Conservation (phyloP, 2,797 vertebrate genomes). For the Setipinna tenuifilis region DNA sequence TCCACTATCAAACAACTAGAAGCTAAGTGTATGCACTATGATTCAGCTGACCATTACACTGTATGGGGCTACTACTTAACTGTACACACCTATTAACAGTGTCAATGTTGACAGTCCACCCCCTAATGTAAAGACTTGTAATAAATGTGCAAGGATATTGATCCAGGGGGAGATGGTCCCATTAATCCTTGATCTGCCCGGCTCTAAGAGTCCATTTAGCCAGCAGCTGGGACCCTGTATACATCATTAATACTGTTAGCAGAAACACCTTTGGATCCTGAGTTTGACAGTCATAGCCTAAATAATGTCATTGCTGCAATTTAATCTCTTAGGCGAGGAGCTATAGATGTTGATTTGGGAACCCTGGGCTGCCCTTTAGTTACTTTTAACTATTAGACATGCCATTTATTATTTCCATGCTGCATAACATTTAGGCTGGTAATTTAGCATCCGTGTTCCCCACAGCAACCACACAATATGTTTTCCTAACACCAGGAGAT, state of each 20-base stretch:
- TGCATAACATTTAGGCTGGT: background rate
- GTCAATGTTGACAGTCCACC: background rate
- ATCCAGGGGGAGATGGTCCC: conserved; percentile 31
- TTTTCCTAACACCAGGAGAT: conserved; percentile 8
- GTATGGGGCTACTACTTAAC: background rate
- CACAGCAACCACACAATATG: background rate
- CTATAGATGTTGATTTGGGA: background rate
- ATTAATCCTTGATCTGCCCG: conserved; percentile 34
- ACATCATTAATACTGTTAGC: conserved; percentile 52
- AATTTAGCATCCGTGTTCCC: background rate
- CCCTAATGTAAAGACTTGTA: background rate
- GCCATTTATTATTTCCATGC: background rate
- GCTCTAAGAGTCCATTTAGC: conserved; percentile 43
- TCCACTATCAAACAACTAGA: background rate
- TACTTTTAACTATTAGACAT: background rate
- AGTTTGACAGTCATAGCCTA: background rate
- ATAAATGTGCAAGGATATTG: conserved; percentile 42
- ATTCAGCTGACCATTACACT: background rate
- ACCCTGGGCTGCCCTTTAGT: background rate
- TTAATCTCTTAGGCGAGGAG: background rate
- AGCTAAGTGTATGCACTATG: background rate
- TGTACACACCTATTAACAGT: background rate
- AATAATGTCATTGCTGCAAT: background rate
- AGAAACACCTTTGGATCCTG: background rate
- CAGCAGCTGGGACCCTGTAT: conserved; percentile 24